Evolutionary conservation across 1,140 invertebrate species (phyloP), one percentile per base, ranked within the genome.

Genomic region (Dendrolimus kikuchii): DNA sequence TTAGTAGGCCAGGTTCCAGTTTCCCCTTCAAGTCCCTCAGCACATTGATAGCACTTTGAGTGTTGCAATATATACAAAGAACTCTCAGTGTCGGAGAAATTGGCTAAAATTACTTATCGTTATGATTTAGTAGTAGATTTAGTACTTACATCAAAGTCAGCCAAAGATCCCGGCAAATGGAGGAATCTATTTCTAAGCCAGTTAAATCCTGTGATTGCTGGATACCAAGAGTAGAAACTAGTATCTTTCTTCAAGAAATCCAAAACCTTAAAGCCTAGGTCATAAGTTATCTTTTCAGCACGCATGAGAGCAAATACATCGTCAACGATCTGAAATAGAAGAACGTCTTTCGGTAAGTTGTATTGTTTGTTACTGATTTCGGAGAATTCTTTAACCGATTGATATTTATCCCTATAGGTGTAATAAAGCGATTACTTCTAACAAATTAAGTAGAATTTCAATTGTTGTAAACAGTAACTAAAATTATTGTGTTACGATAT

Each of bases 221-320:
- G 81, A 44, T 88, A 87, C 93, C 93, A 94, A 0, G 91, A 89
- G 51, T 90, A 85, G 60, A 90, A 91, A 46, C 91, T 88, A 0
- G 76, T 88, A 67, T 94, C 93, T 5, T 89, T 77, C 53, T 87
- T 84, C 9, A 94, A 68, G 65, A 93, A 93, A 5, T 88, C 77
- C 0, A 90, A 76, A 3, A 92, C 72, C 9, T 89, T 74, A 38
- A 94, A 77, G 2, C 92, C 89, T 10, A 88, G 76, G 1, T 74
- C 57, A 51, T 90, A 90, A 3, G 76, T 60, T 7, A 90, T 71
- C 0, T 63, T 58, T 48, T 78, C 79, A 39, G 89, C 81, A 41
- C 89, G 77, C 60, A 89, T 90, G 39, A 91, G 60, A 57, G 93
- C 93, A 52, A 95, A 90, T 1, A 93, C 88, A 83, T 97, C 95